Percentiles rank a stretch among this genome's conserved stretches.
Conservation (phyloP, 2,797 vertebrate genomes). For the Sebastes taczanowskii region DNA sequence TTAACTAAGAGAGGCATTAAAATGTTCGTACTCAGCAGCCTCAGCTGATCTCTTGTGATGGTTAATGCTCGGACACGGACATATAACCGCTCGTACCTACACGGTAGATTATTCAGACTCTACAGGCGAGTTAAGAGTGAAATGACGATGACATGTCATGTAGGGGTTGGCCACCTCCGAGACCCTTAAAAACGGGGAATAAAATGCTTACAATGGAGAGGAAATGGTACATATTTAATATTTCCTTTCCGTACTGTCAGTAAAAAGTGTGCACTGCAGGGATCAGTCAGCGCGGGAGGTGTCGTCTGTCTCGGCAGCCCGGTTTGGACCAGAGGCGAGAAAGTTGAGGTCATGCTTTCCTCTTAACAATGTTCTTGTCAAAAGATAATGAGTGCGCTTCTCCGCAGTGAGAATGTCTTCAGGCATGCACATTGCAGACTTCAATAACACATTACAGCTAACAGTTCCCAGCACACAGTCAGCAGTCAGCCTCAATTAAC, state of each 20-base stretch:
- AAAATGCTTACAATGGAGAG: not conserved
- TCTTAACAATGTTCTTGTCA: constrained; percentile 34
- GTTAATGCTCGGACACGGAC: not conserved
- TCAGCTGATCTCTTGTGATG: not conserved
- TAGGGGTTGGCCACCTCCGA: not conserved
- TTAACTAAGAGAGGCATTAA: constrained; percentile 11
- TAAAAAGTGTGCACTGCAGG: not conserved
- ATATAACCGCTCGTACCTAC: not conserved
- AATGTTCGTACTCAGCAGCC: constrained; percentile 41
- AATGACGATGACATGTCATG: not conserved
- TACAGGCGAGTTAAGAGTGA: not conserved
- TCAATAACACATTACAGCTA: constrained; percentile 20
- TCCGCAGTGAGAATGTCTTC: constrained; percentile 30
- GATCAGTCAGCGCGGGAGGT: not conserved
- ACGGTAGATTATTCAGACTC: not conserved
- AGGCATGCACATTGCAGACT: constrained; percentile 21
- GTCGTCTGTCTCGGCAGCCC: not conserved
- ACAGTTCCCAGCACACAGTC: not conserved
- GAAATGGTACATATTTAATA: not conserved
- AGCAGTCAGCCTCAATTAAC: constrained; percentile 41
- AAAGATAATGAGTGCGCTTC: constrained; percentile 44
- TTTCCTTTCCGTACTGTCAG: not conserved
- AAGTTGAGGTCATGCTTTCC: constrained; percentile 22
- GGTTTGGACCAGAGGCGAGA: constrained; percentile 9
- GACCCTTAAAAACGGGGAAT: not conserved